These are phyloP conservation scores for Ellobius talpinus DNA, from an alignment of 2,113 vertebrate species.

Conservation along the genomic window DNA sequence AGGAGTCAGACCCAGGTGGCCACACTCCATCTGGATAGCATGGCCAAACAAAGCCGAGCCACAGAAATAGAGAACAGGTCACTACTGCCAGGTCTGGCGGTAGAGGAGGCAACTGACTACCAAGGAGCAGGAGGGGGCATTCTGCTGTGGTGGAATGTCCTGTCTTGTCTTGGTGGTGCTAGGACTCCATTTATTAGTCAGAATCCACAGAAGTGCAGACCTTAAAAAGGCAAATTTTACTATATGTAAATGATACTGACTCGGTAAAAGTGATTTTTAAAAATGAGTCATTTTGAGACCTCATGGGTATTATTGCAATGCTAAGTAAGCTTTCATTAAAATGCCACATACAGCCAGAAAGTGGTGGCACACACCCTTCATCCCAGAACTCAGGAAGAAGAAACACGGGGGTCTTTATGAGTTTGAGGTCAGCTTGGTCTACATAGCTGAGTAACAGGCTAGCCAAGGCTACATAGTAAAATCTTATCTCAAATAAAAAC, in stretches of 20 bases:
- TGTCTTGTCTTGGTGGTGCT: background rate
- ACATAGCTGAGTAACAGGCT: background rate
- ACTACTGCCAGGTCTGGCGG: rapidly evolving
- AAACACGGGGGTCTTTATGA: background rate
- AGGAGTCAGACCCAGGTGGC: background rate
- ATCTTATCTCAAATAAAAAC: background rate
- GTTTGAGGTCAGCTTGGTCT: background rate
- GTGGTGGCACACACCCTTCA: background rate
- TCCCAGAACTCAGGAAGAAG: background rate
- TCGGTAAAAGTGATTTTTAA: background rate
- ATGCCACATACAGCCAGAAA: background rate
- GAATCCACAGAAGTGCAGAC: background rate
- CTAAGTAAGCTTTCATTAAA: background rate
- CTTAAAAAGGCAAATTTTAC: background rate
- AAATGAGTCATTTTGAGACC: background rate
- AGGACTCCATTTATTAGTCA: background rate
- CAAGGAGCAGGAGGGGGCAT: background rate
- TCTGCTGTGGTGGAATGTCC: background rate
- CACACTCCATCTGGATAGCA: background rate
- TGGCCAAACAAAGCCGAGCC: background rate
- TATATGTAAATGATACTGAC: background rate
- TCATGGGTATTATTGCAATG: background rate
- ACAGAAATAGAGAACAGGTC: background rate
- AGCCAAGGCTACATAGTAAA: background rate
- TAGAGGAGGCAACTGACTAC: background rate